phyloP scores from a whole-genome alignment of 92 coral and sea anemone species.

The Porites lobata region DNA sequence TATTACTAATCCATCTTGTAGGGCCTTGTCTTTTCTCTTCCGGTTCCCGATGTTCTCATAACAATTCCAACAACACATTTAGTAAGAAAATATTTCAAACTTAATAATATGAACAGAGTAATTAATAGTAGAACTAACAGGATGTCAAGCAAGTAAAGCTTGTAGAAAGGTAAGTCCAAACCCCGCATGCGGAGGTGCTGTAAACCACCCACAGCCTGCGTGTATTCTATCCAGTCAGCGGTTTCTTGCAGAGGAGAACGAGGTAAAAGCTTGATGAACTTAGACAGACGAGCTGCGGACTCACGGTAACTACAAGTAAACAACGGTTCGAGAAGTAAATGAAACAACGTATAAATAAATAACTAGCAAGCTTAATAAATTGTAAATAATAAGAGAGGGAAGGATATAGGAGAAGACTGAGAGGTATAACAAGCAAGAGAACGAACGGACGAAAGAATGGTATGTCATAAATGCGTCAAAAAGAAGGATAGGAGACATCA shows the following conservation, averaged over 20 bases:
- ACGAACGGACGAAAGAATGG: no score
- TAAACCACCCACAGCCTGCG: conserved; percentile 58
- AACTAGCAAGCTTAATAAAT: not conserved
- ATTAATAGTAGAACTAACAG: not conserved
- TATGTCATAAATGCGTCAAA: no score
- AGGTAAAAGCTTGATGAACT: conserved; percentile 40
- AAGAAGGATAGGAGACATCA: no score
- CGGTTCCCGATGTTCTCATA: no score
- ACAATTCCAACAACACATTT: no score
- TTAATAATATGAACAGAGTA: no score
- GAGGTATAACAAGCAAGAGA: no score
- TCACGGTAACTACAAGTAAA: conserved; percentile 50
- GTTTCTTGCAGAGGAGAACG: conserved; percentile 50
- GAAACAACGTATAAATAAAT: not conserved
- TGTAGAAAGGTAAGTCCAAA: conserved; percentile 62
- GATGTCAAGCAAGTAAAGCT: conserved; percentile 59
- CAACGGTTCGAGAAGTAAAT: not conserved
- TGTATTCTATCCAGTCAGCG: conserved; percentile 63
- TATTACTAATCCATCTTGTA: no score
- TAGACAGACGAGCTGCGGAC: conserved; percentile 46
- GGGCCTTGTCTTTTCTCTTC: no score
- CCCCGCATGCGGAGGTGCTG: conserved; percentile 51
- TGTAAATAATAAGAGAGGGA: not conserved
- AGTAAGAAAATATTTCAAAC: no score
- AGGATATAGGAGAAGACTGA: no score